These are phyloP conservation scores for Heliothis peltigera DNA, from an alignment of 2,888 invertebrate genomes.

Conservation along the genomic window DNA sequence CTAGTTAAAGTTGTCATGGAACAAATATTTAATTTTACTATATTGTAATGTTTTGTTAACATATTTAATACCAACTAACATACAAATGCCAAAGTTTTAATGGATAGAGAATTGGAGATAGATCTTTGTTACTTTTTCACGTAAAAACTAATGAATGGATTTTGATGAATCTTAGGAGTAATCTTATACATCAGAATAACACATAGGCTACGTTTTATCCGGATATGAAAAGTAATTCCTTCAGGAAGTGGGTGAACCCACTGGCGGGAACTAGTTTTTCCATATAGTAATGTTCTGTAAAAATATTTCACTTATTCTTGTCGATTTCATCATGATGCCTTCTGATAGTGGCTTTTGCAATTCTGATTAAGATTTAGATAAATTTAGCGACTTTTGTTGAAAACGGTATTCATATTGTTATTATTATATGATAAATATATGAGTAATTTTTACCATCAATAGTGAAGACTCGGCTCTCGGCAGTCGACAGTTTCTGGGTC, in stretches of 20 bases:
- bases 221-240: no score
- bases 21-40: slow-evolving; percentile 47
- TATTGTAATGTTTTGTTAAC: slow-evolving; percentile 33
- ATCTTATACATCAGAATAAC: no score
- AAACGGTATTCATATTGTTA: slow-evolving; percentile 4
- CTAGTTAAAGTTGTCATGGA: slow-evolving; percentile 57
- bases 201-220: no score
- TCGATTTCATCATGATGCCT: slow-evolving; percentile 28
- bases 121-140: no score
- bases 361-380: slow-evolving; percentile 12
- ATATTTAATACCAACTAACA: no score
- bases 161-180: no score
- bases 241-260: no score
- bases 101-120: no score
- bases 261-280: no score
- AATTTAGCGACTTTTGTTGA: slow-evolving; percentile 2
- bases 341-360: slow-evolving; percentile 30
- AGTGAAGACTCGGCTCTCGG: slow-evolving; percentile 64
- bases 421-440: slow-evolving; percentile 52
- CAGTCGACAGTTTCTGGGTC: slow-evolving; percentile 83
- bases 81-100: no score
- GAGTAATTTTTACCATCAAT: slow-evolving; percentile 55
- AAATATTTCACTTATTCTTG: slow-evolving; percentile 24
- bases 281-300: slow-evolving; percentile 32
- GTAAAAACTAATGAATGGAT: no score